phyloP scores from a whole-genome alignment of 2,888 invertebrate species.

The Rhamphomyia laevipes region DNA sequence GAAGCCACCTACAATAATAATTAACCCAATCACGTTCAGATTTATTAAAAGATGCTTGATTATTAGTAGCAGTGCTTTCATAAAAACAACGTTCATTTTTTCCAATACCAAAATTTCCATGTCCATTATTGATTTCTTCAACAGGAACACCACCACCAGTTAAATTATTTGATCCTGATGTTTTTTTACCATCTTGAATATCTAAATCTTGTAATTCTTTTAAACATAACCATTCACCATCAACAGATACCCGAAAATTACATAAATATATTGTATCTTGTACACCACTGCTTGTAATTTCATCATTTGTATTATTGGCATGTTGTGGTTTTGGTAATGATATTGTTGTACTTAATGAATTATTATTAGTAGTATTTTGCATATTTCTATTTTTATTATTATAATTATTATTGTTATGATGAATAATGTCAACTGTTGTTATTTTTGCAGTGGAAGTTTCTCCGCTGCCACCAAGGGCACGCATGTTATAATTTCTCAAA shows the following conservation, averaged over 20 bases:
- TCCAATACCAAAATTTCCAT: slow-evolving; percentile 1
- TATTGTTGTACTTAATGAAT: slow-evolving; percentile 27
- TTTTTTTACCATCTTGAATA: slow-evolving; percentile 47
- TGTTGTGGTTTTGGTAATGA: slow-evolving; percentile 38
- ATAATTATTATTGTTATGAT: slow-evolving; percentile 3
- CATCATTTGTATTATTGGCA: slow-evolving; percentile 31
- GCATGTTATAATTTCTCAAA: slow-evolving; percentile 25
- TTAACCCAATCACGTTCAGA: slow-evolving; percentile 32
- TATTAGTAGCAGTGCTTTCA: slow-evolving; percentile 4
- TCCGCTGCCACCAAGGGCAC: slow-evolving; percentile 25
- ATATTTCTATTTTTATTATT: slow-evolving; percentile 5
- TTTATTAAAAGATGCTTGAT: slow-evolving; percentile 24
- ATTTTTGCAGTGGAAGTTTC: slow-evolving; percentile 10
- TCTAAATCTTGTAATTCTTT: slow-evolving; percentile 90
- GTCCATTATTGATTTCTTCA: not conserved
- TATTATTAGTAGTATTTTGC: slow-evolving; percentile 7
- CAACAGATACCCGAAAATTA: slow-evolving; percentile 93
- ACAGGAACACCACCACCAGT: not conserved
- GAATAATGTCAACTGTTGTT: slow-evolving; percentile 9
- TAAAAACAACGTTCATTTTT: slow-evolving; percentile 16
- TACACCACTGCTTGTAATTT: slow-evolving; percentile 48
- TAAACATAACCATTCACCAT: slow-evolving; percentile 93
- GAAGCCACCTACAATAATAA: slow-evolving; percentile 39
- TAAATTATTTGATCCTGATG: not conserved
- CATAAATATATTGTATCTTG: slow-evolving; percentile 95